phyloP scores from a whole-genome alignment of 2,113 vertebrate species.

The Forbesichthys papilliferus region DNA sequence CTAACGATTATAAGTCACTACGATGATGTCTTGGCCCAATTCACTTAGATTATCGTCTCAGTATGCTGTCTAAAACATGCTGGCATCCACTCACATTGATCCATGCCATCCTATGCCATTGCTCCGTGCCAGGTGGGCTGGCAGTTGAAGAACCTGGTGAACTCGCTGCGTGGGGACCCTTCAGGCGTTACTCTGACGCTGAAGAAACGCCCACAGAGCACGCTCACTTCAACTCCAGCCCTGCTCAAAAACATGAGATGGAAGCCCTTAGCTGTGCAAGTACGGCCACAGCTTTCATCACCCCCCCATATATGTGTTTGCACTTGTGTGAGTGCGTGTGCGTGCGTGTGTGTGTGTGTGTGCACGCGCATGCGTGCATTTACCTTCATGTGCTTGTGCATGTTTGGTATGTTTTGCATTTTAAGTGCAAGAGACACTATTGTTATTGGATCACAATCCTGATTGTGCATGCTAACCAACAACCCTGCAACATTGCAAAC shows the following conservation, averaged over 20 bases:
- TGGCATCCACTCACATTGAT: constrained; percentile 1
- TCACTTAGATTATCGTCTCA: too few species aligned
- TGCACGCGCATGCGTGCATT: constrained; percentile 1
- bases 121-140: constrained; percentile 74
- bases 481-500: too few species aligned
- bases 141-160: constrained; percentile 81
- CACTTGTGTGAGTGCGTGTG: neutral
- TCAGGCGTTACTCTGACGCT: constrained; percentile 77
- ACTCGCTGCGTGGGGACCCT: constrained; percentile 77
- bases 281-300: constrained; percentile 40
- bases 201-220: constrained; percentile 82
- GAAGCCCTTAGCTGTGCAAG: constrained; percentile 81
- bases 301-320: neutral
- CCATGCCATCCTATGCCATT: neutral
- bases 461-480: too few species aligned
- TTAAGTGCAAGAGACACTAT: too few species aligned
- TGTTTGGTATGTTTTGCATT: constrained; percentile 14
- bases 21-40: too few species aligned
- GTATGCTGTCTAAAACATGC: neutral
- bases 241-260: constrained; percentile 83
- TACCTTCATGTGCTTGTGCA: constrained; percentile 22
- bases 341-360: constrained; percentile 4
- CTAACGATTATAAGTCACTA: too few species aligned
- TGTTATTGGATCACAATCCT: too few species aligned
- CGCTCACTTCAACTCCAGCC: constrained; percentile 78